These are phyloP conservation scores for Jaculus jaculus DNA, from an alignment of 2,113 vertebrate genomes.

Conservation along the genomic window DNA sequence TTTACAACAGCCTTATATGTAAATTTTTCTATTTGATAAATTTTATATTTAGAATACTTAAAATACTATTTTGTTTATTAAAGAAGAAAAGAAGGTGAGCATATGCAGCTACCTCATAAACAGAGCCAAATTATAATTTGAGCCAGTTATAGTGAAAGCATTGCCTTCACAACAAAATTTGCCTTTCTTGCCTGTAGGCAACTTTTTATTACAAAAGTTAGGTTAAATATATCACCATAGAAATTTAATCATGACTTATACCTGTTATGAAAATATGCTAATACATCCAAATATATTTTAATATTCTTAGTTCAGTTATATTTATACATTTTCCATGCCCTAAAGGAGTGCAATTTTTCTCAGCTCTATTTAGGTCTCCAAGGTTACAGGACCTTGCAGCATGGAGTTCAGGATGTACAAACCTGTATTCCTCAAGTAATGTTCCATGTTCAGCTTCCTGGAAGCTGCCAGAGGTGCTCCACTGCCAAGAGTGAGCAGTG, in stretches of 20 bases:
- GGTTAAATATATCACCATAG: slow-evolving; percentile 63
- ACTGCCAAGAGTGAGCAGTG: not conserved
- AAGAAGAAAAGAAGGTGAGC: not conserved
- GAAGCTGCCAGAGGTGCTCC: not conserved
- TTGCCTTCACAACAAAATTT: slow-evolving; percentile 18
- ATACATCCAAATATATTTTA: slow-evolving; percentile 61
- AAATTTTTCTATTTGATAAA: slow-evolving; percentile 38
- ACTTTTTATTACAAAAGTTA: slow-evolving; percentile 66
- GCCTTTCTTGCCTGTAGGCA: slow-evolving; percentile 48
- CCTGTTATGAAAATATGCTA: slow-evolving; percentile 66
- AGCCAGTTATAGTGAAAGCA: slow-evolving; percentile 21
- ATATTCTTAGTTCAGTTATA: slow-evolving; percentile 31
- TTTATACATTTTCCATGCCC: slow-evolving; percentile 16
- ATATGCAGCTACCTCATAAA: slow-evolving; percentile 21
- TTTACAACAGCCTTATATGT: not conserved
- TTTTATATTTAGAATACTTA: slow-evolving; percentile 57
- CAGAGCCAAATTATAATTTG: not conserved
- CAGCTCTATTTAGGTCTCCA: slow-evolving; percentile 2
- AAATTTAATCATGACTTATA: slow-evolving; percentile 62
- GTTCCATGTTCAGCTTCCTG: not conserved
- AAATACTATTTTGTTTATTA: slow-evolving; percentile 28
- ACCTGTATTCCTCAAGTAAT: not conserved
- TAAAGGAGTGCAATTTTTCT: slow-evolving; percentile 36
- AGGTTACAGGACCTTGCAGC: not conserved
- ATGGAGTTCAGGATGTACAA: not conserved